Base-by-base conservation (phyloP, 2,113 vertebrate genomes). In the Rissa tridactyla region DNA sequence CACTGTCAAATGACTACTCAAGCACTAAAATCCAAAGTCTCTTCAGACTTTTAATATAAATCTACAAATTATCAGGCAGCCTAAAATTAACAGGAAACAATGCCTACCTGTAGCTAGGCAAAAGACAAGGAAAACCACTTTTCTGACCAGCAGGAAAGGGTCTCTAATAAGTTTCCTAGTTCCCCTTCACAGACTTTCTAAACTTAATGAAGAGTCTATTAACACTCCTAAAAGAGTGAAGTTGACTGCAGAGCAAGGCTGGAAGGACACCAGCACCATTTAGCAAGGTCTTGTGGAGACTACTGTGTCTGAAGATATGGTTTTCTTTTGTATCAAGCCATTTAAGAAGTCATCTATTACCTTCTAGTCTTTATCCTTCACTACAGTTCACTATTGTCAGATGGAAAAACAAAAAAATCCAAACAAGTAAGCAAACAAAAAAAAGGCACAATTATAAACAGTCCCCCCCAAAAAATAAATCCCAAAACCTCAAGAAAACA, bases 51-150 rank as follows among this genome's bases (percentile, higher is more conserved):
- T 49, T 54, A 52, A 22, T 82, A 60, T 21, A 60, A 60, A 11
- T 16, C 18, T 44, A 2, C 29, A 80, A 36, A 5, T 38, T 90
- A 55, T 10, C 12, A 82, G 61, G 44, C 38, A 76, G 15, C 14
- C 81, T 77, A 81, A 93, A 93, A 72, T 47, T 44, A 80, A 30
- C 38, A 71, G 27, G 23, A 86, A 92, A 70, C 13, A 68, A 21
- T 54, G 11, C 11, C 34, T 69, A 20, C 21, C 14, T 49, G 2
- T 77, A 21, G 40, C 49, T 80, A 70, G 49, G 25, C 21, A 73
- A 92, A 88, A 77, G 15, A 61, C 30, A 80, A 64, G 30, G 38
- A 64, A 77, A 52, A 57, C 0, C 17, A 61, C n/a, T 62, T 77
- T 86, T 86, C 49, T 49, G 62, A 85, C 27, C 25, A 75, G 40